Evolutionary conservation across 1,140 invertebrate genomes (phyloP), one percentile per base, ranked within the genome.

Genomic region (Drosophila arizonae): DNA sequence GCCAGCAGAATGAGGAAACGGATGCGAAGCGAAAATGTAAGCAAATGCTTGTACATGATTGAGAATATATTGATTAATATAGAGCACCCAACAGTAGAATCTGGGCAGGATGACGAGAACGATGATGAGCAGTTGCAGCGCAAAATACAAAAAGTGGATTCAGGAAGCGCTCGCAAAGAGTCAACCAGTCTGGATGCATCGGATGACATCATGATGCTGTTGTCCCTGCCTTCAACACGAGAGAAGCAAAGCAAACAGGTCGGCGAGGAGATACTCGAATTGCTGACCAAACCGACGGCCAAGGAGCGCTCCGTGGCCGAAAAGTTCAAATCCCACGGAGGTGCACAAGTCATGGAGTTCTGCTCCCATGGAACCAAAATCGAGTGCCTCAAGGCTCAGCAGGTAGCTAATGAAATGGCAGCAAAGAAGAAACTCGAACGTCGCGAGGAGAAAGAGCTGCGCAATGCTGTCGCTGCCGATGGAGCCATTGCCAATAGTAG

Each of bases 181-280:
- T 73, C 90, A 4, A 91, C 72, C 3, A 94, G 93, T 62, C 82
- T 93, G 61, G 93, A 94, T 67, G 93, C 94, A 5, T 76, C 90
- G 6, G 88, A 94, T 90, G 95, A 94, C 85, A 95, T 95, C 62
- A 94, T 95, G 94, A 95, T 95, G 82, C 92, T 99, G 21, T 93
- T 99, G 48, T 97, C 97, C 10, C 96, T 98, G 94, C 96, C 98
- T 17, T 98, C 98, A 0, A 97, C 97, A 52, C 94, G 97, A 85
- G 98, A 99, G 91, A 97, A 98, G 91, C 97, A 98, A 90, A 98
- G 95, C 74, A 99, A 99, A 92, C 96, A 98, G 93, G 94, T 99
- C 6, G 97, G 97, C 2, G 98, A 99, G 93, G 98, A 99, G 92
- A 99, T 99, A 65, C 93, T 98, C 69, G 97, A 98, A 90, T 92